Conservation (phyloP, 2,113 vertebrate genomes). For the Malurus cyaneus region DNA sequence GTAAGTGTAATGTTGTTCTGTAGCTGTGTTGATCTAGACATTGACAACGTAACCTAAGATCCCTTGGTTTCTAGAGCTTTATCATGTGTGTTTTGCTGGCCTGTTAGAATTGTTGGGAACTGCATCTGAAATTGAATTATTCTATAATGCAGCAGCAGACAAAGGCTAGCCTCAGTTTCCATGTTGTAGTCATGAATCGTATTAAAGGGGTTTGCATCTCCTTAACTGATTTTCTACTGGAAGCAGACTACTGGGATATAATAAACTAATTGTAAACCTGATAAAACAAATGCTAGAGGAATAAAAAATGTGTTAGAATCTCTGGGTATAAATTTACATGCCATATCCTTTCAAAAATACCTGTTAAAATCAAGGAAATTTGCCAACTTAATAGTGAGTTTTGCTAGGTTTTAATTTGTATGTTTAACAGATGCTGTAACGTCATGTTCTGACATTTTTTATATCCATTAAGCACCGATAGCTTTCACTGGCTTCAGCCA, state of each 20-base stretch:
- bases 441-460: background rate
- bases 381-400: background rate
- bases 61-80: background rate
- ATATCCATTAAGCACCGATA: rapidly evolving
- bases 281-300: background rate
- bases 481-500: background rate
- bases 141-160: background rate
- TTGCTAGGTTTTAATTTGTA: background rate
- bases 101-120: rapidly evolving
- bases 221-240: background rate
- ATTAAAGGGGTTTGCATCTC: background rate
- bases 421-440: background rate
- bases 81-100: background rate
- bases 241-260: background rate
- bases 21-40: background rate
- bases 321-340: background rate
- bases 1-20: rapidly evolving
- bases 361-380: background rate
- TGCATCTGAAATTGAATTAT: background rate
- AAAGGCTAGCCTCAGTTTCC: background rate
- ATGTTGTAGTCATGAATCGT: background rate
- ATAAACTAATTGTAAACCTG: background rate
- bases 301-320: background rate
- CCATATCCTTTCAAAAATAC: background rate
- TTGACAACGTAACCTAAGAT: background rate